Base-by-base conservation (phyloP, 2,888 invertebrate genomes). In the Yponomeuta evonymella region DNA sequence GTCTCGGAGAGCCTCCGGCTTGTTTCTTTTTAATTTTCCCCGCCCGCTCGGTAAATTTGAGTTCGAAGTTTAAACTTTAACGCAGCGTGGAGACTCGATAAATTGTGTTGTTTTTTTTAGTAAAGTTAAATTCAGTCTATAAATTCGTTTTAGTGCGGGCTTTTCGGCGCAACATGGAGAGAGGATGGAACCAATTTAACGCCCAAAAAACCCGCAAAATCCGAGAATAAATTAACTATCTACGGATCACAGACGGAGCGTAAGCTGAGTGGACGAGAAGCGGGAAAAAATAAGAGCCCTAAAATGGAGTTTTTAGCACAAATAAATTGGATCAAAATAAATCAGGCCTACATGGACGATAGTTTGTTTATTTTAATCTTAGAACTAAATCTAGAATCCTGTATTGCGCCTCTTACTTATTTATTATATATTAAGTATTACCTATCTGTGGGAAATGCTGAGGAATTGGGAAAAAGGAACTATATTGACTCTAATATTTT, bases 171-270 rank as follows among this genome's bases (percentile, higher is more conserved):
- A 58, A 58, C 12, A 58, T 58, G 51, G 51, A 58, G 51, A 58
- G 51, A 58, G 51, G 51, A 8, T 15, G 15, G 51, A 29, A 64
- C 64, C 23, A 64, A 64, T 64, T 64, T 29, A 64, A 64, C 30
- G 30, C 23, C 29, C 29, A 65, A 65, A 48, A 43, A 67, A 23
- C 23, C 43, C 43, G 43, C 12, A 48, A 67, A 48, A 67, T 15
- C 30, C 48, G 10, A 3, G 48, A 29, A 68, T 68, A 68, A 68
- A 68, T 68, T 48, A 68, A 68, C 68, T 68, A 68, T 68, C 48
- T 51, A n/a, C 68, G 68, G 68, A 51, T 48, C 68, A 66, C 66
- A 66, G 66, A 23, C 66, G 36, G 43, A 23, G 66, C 66, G 66
- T 36, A 66, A 63, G 63, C 63, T 23, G 11, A 29, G 51, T 48